Base-by-base conservation (phyloP, 1,140 invertebrate species). In the Scylla paramamosain region DNA sequence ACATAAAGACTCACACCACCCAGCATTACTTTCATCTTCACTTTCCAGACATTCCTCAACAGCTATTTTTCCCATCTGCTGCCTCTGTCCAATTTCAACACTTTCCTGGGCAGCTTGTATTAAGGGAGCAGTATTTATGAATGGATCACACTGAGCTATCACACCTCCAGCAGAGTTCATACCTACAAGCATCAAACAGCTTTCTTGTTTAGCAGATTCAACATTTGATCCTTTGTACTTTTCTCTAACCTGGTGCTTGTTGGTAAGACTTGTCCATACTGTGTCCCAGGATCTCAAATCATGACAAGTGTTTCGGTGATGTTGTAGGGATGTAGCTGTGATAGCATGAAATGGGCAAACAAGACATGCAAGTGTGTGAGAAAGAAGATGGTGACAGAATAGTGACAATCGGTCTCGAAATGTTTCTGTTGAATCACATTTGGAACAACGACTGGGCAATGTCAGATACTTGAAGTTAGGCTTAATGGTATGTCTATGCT, bases 1-100 rank as follows among this genome's bases (percentile, higher is more conserved):
- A 32, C 96, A 96, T 45, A 95, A 93, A 45, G 96, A 96, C 28
- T 94, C 93, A 95, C 95, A 96, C 96, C 96, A 96, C 16, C 95
- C 93, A 77, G 91, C 88, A 87, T 77, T 86, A 45, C 59, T 82
- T 48, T 91, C 93, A 45, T 95, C 95, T 25, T 95, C 90, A 88
- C 92, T 91, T 32, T 93, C 92, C 6, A 67, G 20, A 7, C 32
- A 59, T 46, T 91, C 95, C 31, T 94, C 77, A 4, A 48, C 59
- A 29, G 28, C 77, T 25, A 52, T 95, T 29, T 45, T 77, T 86
- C 90, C 46, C 10, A 82, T 87, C n/a, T 91, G 89, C 84, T 87
- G 31, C 31, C 39, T 91, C 82, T 45, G 52, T 31, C 32, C 59
- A 8, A 46, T 31, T 45, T 94, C 67, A 32, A 28, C 46, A 45